Base-by-base conservation (phyloP, 2,797 vertebrate species). In the Amblyopsis hoosieri region DNA sequence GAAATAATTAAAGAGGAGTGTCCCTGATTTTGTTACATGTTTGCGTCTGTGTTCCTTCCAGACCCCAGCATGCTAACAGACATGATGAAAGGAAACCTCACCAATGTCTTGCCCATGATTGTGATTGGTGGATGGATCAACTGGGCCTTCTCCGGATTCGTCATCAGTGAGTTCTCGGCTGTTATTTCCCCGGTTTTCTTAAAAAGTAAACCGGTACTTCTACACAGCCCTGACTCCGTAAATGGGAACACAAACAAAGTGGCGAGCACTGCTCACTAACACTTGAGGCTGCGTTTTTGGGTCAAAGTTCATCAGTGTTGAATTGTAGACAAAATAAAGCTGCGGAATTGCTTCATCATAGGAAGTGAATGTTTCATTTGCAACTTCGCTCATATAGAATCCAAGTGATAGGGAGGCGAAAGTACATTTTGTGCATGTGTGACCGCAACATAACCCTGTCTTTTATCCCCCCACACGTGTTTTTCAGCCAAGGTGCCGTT, bases 21-120 rank as follows among this genome's bases (percentile, higher is more conserved):
- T 23, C 19, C 19, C 19, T 23, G 19, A 23, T 23, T 1, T 23
- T 23, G 19, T 23, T 23, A 23, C 19, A 19, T 19, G 19, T 8
- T 37, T 37, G 5, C 33, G 0, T 37, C n/a, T 42, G 6, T 60
- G 3, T 47, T 31, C 73, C 14, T 66, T 57, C 1, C 77, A 95
- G 94, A 95, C 67, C 86, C 91, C 71, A 92, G 92, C 77, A 94
- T 95, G 94, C n/a, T 95, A 78, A 93, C 85, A 0, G 94, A 95
- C 73, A 95, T 95, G 94, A 94, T 95, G 94, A 95, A 95, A 73
- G 94, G 94, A 11, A 95, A 95, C 71, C 78, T 95, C 69, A 93
- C 92, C 69, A 94, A 95, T 29, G 91, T 95, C 7, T 87, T 95
- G 17, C 94, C 94, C 15, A 95, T 95, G 94, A 94, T 95, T 52